phyloP scores from a whole-genome alignment of 2,888 invertebrate species.

The Congeria kusceri region DNA sequence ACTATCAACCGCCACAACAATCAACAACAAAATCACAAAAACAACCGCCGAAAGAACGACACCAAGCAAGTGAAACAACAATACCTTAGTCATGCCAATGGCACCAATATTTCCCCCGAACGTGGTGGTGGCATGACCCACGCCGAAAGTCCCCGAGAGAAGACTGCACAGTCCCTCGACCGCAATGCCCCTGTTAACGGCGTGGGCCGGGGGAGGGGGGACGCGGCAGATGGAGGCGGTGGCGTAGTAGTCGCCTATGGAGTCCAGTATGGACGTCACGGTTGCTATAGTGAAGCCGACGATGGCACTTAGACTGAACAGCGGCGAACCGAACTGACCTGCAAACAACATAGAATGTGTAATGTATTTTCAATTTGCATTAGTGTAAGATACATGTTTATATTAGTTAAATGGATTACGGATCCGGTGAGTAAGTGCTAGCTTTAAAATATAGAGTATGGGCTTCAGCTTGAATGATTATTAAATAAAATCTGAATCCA shows the following conservation, averaged over 20 bases:
- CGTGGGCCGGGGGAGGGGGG: slow-evolving; percentile 92
- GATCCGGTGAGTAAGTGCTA: no score
- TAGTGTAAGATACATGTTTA: no score
- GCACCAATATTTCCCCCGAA: slow-evolving; percentile 96
- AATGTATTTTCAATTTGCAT: no score
- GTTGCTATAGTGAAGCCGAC: slow-evolving; percentile 76
- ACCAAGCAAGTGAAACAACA: no score
- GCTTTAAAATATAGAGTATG: no score
- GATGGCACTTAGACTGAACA: slow-evolving; percentile 69
- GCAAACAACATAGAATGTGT: slow-evolving; percentile 6
- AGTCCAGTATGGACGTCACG: slow-evolving; percentile 77
- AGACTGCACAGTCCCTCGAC: slow-evolving; percentile 93
- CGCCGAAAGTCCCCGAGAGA: slow-evolving; percentile 93
- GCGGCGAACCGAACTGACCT: slow-evolving; percentile 75
- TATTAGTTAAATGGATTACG: no score
- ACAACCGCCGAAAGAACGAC: no score
- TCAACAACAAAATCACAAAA: no score
- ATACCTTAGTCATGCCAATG: slow-evolving; percentile 93
- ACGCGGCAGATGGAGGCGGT: slow-evolving; percentile 90
- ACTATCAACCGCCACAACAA: no score
- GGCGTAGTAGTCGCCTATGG: slow-evolving; percentile 94
- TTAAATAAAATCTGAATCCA: no score
- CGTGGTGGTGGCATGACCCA: slow-evolving; percentile 94
- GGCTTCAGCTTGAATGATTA: no score
- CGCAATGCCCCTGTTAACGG: slow-evolving; percentile 90